Evolutionary conservation across 2,113 vertebrate species (phyloP), one percentile per base, ranked within the genome.

Genomic region (Hirundichthys speculiger): DNA sequence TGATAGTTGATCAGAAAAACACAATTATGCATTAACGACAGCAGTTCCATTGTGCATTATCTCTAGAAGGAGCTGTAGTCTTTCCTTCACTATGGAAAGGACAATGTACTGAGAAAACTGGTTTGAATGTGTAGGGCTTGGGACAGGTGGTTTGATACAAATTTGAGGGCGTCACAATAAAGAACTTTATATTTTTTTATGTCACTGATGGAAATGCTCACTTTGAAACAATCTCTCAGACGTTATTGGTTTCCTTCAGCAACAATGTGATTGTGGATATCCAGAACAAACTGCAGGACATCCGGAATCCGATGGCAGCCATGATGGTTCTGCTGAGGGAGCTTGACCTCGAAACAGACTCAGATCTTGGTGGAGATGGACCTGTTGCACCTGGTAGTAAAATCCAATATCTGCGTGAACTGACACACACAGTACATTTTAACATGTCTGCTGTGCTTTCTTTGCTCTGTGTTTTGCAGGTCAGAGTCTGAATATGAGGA

Each of bases 291-390:
- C 88, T 99, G 30, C 96, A 98, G 83, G 94, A 98, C 69, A 86
- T 98, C 30, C 85, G 92, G 5, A 98, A 95, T 84, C 96, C 95
- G 0, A 50, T 86, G 59, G 90, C 91, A 0, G 94, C 96, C 64
- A 96, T 98, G 41, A 93, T 89, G 0, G 79, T 92, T 16, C 91
- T 98, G 39, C 89, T 97, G 64, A 90, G 94, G 20, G 96, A 98
- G 65, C 92, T 99, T 94, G 96, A 99, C 88, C 95, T 98, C 0
- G 97, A 98, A 89, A 93, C 92, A 0, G 96, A 97, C 0, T 6
- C 90, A 0, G 96, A 97, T 40, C 66, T 90, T 16, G 92, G 93
- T 16, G 90, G 66, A 25, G 94, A 95, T 5, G 85, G 82, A 62
- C 83, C 74, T 3, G 45, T 90, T 4, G 40, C 51, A 10, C 68